Conservation (phyloP, 1,140 invertebrate genomes). For the Drosophila bocki region DNA sequence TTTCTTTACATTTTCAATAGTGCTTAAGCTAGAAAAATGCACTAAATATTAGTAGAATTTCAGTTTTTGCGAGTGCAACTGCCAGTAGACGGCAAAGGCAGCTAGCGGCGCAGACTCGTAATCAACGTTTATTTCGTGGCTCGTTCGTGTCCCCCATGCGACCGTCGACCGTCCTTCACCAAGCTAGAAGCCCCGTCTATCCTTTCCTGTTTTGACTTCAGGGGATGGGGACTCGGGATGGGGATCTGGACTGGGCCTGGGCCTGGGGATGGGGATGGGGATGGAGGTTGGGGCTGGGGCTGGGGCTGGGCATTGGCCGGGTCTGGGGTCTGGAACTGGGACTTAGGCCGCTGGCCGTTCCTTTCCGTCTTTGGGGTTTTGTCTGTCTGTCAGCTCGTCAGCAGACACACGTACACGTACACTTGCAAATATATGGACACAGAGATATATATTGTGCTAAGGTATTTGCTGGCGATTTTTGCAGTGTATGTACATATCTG, state of each 20-base stretch:
- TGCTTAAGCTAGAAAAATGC: background rate
- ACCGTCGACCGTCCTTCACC: conserved; percentile 80
- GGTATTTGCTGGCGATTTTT: conserved; percentile 51
- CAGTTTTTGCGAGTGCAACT: conserved; percentile 11
- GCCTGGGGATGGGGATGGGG: conserved; percentile 5
- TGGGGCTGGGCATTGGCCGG: conserved; percentile 15
- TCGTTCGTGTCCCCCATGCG: conserved; percentile 58
- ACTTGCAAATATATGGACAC: conserved; percentile 9
- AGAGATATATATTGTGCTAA: background rate
- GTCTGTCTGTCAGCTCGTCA: conserved; percentile 74
- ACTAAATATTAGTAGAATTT: background rate
- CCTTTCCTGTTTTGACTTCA: conserved; percentile 69
- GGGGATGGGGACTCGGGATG: conserved; percentile 20
- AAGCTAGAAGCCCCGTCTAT: conserved; percentile 64
- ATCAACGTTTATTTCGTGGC: conserved; percentile 75
- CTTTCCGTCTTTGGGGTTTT: conserved; percentile 67
- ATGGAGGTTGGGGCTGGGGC: conserved; percentile 4
- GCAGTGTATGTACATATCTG: conserved; percentile 52
- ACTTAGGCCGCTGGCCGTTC: conserved; percentile 51
- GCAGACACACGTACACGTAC: conserved; percentile 31
- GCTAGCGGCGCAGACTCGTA: conserved; percentile 68
- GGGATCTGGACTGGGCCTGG: conserved; percentile 21
- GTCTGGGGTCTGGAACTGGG: conserved; percentile 18
- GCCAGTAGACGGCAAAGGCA: conserved; percentile 41
- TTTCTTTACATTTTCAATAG: background rate